phyloP scores from a whole-genome alignment of 2,797 vertebrate species.

The Sebastes baramenuke region DNA sequence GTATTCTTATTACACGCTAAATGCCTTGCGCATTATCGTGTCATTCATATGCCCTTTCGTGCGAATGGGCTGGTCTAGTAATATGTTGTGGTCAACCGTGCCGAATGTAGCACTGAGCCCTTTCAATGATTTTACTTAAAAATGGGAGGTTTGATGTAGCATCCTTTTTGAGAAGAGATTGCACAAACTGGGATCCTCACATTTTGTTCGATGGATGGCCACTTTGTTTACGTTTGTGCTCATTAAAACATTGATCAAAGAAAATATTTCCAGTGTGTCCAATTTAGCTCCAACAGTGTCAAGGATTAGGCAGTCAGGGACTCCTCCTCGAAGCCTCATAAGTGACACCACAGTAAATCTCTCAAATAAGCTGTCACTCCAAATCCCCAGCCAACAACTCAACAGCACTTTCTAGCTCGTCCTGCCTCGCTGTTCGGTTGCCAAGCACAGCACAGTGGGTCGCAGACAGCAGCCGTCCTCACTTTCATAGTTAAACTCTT shows the following conservation, averaged over 20 bases:
- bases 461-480: conserved; percentile 40
- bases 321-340: conserved; percentile 36
- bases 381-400: conserved; percentile 51
- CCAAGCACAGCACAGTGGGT: conserved; percentile 42
- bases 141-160: not conserved
- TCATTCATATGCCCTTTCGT: too few species aligned
- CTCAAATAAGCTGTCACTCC: conserved; percentile 73
- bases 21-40: too few species aligned
- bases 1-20: too few species aligned
- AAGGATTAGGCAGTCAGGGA: conserved; percentile 32
- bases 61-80: not conserved
- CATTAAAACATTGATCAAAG: conserved; percentile 26
- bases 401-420: conserved; percentile 51
- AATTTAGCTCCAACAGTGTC: conserved; percentile 16
- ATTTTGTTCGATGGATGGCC: not conserved
- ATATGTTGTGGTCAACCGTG: not conserved
- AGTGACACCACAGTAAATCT: conserved; percentile 75
- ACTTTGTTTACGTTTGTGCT: conserved; percentile 1
- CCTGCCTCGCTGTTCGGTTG: conserved; percentile 44
- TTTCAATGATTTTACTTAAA: not conserved
- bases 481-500: conserved; percentile 37
- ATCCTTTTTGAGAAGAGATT: not conserved
- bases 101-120: not conserved
- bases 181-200: not conserved
- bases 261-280: conserved; percentile 10